phyloP scores from a whole-genome alignment of 2,113 vertebrate genomes.

The Ophiodon elongatus region DNA sequence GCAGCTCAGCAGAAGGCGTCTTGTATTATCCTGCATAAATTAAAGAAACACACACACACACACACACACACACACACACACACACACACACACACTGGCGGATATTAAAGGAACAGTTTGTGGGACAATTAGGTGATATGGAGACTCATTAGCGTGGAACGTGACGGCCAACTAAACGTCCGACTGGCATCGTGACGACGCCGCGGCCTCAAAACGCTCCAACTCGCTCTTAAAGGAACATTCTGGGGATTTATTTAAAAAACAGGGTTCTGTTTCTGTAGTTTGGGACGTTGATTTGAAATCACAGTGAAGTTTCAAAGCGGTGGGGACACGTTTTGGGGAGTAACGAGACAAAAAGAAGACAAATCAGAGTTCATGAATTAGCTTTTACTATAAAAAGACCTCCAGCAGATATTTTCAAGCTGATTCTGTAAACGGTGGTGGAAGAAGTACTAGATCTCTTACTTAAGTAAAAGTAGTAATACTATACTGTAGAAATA shows the following conservation, averaged over 20 bases:
- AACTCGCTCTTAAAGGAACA: neutral
- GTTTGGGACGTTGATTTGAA: neutral
- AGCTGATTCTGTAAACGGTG: neutral
- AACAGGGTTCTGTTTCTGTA: neutral
- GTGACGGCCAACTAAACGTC: constrained; percentile 58
- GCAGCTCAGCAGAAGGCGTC: constrained; percentile 80
- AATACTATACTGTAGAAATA: neutral
- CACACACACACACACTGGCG: constrained; percentile 56
- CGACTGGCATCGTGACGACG: constrained; percentile 21
- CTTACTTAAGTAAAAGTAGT: neutral
- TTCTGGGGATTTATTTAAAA: neutral
- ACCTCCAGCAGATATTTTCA: no score
- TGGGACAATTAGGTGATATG: constrained; percentile 74
- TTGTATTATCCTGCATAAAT: constrained; percentile 82
- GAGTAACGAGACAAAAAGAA: neutral
- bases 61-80: neutral
- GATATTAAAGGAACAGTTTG: constrained; percentile 79
- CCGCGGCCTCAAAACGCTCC: constrained; percentile 7
- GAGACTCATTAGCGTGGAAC: constrained; percentile 67
- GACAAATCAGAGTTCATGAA: neutral
- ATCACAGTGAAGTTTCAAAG: neutral
- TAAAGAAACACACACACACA: constrained; percentile 49
- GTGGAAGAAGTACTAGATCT: neutral
- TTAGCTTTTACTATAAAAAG: neutral
- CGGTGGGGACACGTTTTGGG: neutral